phyloP scores from a whole-genome alignment of 2,113 vertebrate genomes.

The Thalassarche chlororhynchos region DNA sequence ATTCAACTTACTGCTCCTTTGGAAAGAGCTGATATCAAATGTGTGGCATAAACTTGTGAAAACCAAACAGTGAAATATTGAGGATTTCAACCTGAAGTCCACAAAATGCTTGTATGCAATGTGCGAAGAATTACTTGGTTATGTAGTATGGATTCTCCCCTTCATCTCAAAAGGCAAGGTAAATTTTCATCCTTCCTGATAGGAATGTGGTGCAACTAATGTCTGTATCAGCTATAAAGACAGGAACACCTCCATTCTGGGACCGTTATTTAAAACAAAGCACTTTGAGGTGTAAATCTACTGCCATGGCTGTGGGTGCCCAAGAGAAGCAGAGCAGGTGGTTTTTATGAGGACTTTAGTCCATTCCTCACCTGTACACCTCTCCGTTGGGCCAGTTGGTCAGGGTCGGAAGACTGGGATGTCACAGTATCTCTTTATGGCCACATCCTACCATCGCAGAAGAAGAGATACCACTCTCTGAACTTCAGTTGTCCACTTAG shows the following conservation, averaged over 20 bases:
- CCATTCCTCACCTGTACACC: neutral
- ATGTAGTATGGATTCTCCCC: neutral
- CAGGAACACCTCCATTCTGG: neutral
- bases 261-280: neutral
- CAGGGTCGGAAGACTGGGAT: neutral
- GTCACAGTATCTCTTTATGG: neutral
- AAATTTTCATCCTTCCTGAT: neutral
- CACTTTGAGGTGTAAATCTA: neutral
- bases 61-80: neutral
- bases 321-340: neutral
- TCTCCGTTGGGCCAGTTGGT: no score
- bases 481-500: neutral
- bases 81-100: neutral
- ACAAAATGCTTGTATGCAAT: neutral
- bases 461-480: neutral
- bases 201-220: neutral
- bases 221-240: neutral
- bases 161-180: neutral
- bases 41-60: neutral
- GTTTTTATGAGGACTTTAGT: neutral
- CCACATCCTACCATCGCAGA: neutral
- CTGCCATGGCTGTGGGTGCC: neutral
- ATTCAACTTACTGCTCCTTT: neutral
- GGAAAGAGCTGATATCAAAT: neutral
- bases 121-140: neutral